Evolutionary conservation across 2,113 vertebrate genomes (phyloP), one percentile per base, ranked within the genome.

Genomic region (Tamias sibiricus): DNA sequence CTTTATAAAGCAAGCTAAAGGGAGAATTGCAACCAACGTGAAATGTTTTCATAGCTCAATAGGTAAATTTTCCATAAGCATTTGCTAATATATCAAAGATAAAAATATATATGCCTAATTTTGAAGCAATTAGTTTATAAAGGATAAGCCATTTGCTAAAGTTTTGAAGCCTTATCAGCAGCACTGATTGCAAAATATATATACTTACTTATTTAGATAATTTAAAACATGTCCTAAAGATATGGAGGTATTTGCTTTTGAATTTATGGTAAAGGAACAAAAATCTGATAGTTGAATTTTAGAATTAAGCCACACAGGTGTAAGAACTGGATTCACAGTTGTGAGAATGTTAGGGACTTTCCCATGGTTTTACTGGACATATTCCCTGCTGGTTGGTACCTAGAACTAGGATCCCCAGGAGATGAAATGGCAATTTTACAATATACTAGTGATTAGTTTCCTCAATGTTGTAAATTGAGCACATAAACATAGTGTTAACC

Each of bases 121-220:
- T 90, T 92, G 66, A 95, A 86, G 64, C 20, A 95, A 91, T 26
- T 94, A 77, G 95, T 87, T 90, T 94, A 90, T 8, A 88, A 95
- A 14, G 19, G 13, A 94, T 11, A 96, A 94, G 90, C 81, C 4
- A 81, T 66, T 85, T 82, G 30, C n/a, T 91, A 83, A 93, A 96
- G 44, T 80, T 96, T 85, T 62, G 89, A 44, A 94, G 24, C 4
- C 92, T 62, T 87, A 69, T 59, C 47, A 91, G 14, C 17, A 90
- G 49, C 71, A 4, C 62, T 92, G 57, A 88, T 74, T 84, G 88
- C 20, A 88, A 93, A 88, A 82, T 86, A 94, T 32, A 77, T 75
- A 81, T 22, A 57, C 72, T 85, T 94, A 93, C n/a, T 94, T 89
- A 95, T 59, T 90, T 95, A 86, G 68, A 92, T 8, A 54, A 87